Base-by-base conservation (phyloP, 2,888 invertebrate genomes). In the Oasisia sp. region DNA sequence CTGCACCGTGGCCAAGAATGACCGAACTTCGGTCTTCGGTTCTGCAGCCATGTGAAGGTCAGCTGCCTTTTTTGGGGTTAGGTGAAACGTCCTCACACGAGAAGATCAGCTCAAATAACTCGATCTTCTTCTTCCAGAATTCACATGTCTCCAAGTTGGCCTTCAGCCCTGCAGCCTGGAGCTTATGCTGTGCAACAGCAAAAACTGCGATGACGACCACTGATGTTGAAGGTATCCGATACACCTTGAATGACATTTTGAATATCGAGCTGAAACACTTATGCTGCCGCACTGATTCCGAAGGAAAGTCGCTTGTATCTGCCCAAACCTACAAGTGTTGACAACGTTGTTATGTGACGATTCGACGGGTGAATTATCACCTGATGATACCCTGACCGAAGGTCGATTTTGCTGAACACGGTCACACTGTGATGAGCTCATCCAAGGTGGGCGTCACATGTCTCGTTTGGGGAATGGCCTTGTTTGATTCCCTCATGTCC, bases 401-500 rank as follows among this genome's bases (percentile, higher is more conserved):
- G 45, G 45, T 93, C 93, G 0, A 93, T n/a, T 58, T 93, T 93
- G 7, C 32, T 45, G 90, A 93, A 93, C 0, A 89, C 44, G 11
- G 89, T 92, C n/a, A 12, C 50, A 91, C 93, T 50, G 74, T 45
- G 32, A 92, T 32, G 14, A 92, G 19, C 32, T 93, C 93, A 56
- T 91, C 90, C 19, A 91, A 7, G 14, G 93, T 93, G 27, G 92
- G 92, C 11, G 91, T 92, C 9, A 32, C 32, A 45, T 93, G 91
- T 14, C 92, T 45, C 38, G 58, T 89, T 32, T 91, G 32, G 89
- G 92, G 58, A n/a, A 94, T 93, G 0, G 94, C 94, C 56, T 92
- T 93, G 91, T 94, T 94, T 5, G 94, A 91, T 91, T 92, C 91
- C 50, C 93, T 89, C 94, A 94, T 94, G 91, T 94, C 94, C 7